Evolutionary conservation across 2,113 vertebrate species (phyloP), one percentile per base, ranked within the genome.

Genomic region (Catharus bicknelli): DNA sequence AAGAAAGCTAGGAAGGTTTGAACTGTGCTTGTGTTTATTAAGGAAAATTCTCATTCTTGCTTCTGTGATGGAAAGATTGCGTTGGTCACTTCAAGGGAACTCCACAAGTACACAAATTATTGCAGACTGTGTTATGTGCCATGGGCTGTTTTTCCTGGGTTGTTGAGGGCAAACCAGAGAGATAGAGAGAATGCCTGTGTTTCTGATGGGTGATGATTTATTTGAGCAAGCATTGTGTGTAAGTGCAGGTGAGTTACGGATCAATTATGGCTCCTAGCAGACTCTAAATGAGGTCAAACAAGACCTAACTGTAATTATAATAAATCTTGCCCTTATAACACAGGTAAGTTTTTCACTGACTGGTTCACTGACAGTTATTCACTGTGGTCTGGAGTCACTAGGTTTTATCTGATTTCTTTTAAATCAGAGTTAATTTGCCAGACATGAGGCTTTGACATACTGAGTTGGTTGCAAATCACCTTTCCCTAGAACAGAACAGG

Each of bases 101-200:
- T 18, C 34, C 50, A 17, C 16, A 7, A 7, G 47, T 2, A 6
- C 10, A n/a, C 16, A 21, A 32, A 36, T 0, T 3, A 5, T 54
- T 38, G n/a, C 5, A 2, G 53, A 38, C 26, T 53, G 54, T 9
- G 9, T 25, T 45, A 20, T 14, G 21, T 72, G 66, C 17, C 5
- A 10, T 13, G 36, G 59, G 19, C 20, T 13, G 3, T 13, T 69
- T 38, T 9, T 62, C n/a, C 47, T 54, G 12, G 19, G 17, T 15
- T 40, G 15, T 3, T 59, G 48, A 51, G 84, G 63, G 21, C 16
- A 83, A 86, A 67, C 58, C 48, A 73, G 62, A 76, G 59, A 4
- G 29, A 25, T 26, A 11, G 54, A 69, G 64, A 27, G 53, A 92
- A 67, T 15, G 23, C 7, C 11, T 26, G 21, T 59, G 21, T 38